A percentile compares a stretch with the other conserved stretches of the same genome.
Conservation (phyloP, 2,888 invertebrate genomes). For the Octonoba sinensis region DNA sequence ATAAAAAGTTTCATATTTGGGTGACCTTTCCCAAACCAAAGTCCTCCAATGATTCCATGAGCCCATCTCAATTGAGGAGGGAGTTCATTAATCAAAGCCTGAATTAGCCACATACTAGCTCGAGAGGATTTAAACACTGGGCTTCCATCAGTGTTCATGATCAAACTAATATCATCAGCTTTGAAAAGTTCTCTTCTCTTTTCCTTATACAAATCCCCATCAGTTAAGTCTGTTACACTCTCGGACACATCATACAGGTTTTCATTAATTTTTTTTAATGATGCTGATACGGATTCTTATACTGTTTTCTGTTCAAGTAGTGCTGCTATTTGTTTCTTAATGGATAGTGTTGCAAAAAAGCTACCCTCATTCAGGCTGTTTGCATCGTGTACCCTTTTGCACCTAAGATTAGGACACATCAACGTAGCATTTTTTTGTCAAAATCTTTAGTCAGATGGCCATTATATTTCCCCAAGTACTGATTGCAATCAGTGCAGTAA, state of each 20-base stretch:
- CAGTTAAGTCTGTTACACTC: slow-evolving; percentile 10
- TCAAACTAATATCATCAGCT: slow-evolving; percentile 11
- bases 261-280: slow-evolving; percentile 6
- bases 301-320: background rate
- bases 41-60: slow-evolving; percentile 1
- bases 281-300: background rate
- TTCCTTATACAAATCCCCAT: slow-evolving; percentile 13
- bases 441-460: slow-evolving; percentile 8
- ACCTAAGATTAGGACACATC: background rate
- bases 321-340: slow-evolving; percentile 1
- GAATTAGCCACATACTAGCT: slow-evolving; percentile 11
- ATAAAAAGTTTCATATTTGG: slow-evolving; percentile 25
- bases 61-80: slow-evolving; percentile 11
- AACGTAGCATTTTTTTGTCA: background rate
- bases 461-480: slow-evolving; percentile 14
- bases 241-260: slow-evolving; percentile 4
- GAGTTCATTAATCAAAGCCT: slow-evolving; percentile 15
- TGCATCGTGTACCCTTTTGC: background rate
- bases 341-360: slow-evolving; percentile 19
- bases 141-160: slow-evolving; percentile 20
- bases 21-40: slow-evolving; percentile 25
- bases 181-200: slow-evolving; percentile 12
- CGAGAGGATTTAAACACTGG: slow-evolving; percentile 14
- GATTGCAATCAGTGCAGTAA: slow-evolving; percentile 10
- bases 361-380: slow-evolving; percentile 5